phyloP scores from a whole-genome alignment of 1,140 invertebrate genomes.

The Lasioglossum baleicum region DNA sequence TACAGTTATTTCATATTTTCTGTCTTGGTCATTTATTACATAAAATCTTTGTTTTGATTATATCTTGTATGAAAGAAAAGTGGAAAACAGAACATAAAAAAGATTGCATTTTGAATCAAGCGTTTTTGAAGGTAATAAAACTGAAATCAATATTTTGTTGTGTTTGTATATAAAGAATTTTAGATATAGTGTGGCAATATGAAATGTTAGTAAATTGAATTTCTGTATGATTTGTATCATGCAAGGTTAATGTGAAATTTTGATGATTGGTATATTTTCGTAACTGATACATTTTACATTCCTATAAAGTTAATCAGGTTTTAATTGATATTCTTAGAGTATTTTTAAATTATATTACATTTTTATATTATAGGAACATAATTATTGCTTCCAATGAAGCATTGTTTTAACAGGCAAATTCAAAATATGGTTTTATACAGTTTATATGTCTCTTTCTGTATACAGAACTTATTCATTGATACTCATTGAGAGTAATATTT shows the following conservation, averaged over 20 bases:
- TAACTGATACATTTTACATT: slow-evolving; percentile 70
- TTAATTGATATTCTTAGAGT: slow-evolving; percentile 58
- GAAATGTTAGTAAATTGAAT: slow-evolving; percentile 29
- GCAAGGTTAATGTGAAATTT: slow-evolving; percentile 35
- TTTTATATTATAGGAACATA: slow-evolving; percentile 44
- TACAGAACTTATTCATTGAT: slow-evolving; percentile 29
- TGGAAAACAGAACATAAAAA: slow-evolving; percentile 17
- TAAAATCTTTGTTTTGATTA: slow-evolving; percentile 58
- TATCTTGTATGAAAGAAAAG: neutral
- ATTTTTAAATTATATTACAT: slow-evolving; percentile 46
- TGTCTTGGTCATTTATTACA: slow-evolving; percentile 51
- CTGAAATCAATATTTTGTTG: slow-evolving; percentile 46
- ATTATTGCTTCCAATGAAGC: slow-evolving; percentile 25
- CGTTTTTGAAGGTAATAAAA: too few species aligned
- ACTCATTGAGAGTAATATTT: slow-evolving; percentile 5
- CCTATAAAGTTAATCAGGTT: slow-evolving; percentile 63
- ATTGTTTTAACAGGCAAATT: slow-evolving; percentile 38
- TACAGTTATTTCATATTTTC: slow-evolving; percentile 22
- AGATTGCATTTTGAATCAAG: slow-evolving; percentile 25
- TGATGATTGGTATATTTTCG: slow-evolving; percentile 58
- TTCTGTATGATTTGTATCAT: slow-evolving; percentile 35
- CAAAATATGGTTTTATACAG: slow-evolving; percentile 57
- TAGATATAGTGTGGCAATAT: slow-evolving; percentile 24
- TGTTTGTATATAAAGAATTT: slow-evolving; percentile 43
- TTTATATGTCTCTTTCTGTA: slow-evolving; percentile 36